Evolutionary conservation across 1,140 invertebrate species (phyloP).

Genomic region (Drosophila seguyi): DNA sequence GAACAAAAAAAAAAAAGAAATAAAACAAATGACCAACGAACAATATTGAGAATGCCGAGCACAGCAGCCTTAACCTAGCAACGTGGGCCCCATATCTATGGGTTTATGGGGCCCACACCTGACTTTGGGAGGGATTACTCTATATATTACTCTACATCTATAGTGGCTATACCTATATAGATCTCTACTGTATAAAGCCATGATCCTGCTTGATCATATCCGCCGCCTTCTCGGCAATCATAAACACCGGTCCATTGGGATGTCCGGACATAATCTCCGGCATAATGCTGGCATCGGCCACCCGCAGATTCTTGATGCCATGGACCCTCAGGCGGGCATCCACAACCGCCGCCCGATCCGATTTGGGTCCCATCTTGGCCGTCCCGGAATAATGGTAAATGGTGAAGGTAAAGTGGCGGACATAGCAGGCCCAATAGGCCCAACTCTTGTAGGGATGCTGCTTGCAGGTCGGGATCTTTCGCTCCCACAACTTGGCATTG

Average conservation of each 20-base stretch:
- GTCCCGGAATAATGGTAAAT: conserved; percentile 93
- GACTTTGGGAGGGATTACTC: no score
- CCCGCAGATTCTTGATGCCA: conserved; percentile 89
- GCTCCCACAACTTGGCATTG: conserved; percentile 87
- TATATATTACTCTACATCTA: no score
- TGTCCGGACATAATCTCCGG: conserved; percentile 88
- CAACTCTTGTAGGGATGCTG: conserved; percentile 88
- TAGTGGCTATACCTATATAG: no score
- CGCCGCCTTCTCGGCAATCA: conserved; percentile 91
- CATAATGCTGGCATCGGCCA: conserved; percentile 92
- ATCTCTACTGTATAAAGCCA: conserved; percentile 79
- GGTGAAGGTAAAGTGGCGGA: conserved; percentile 89
- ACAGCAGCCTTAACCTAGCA: conserved; percentile 41
- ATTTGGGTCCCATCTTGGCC: conserved; percentile 92
- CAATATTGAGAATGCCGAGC: conserved; percentile 16
- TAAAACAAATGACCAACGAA: conserved; percentile 28
- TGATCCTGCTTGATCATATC: conserved; percentile 88
- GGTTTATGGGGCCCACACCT: conserved; percentile 43
- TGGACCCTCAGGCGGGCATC: conserved; percentile 89
- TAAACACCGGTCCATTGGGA: conserved; percentile 88
- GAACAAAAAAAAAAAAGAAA: background rate
- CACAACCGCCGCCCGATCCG: conserved; percentile 90
- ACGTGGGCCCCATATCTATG: conserved; percentile 23
- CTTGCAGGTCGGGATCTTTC: conserved; percentile 88
- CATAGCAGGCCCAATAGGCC: conserved; percentile 91